phyloP scores from a whole-genome alignment of 2,113 vertebrate species.

The Nicator chloris region DNA sequence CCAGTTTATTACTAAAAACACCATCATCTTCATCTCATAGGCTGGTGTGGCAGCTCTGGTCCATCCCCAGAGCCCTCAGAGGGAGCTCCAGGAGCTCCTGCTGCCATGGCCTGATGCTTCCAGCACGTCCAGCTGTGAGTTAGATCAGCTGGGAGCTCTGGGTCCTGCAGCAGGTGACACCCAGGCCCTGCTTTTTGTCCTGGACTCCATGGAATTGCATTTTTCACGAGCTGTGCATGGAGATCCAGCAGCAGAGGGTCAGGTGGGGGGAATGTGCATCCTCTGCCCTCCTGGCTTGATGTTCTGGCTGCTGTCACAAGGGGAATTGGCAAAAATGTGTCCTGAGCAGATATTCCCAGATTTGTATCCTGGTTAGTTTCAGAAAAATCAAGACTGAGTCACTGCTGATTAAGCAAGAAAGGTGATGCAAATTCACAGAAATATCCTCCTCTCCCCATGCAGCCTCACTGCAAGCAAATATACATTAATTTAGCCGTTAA shows the following conservation, averaged over 20 bases:
- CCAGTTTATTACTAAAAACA: not conserved
- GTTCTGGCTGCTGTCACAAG: not conserved
- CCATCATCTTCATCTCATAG: not conserved
- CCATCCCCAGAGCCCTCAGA: not conserved
- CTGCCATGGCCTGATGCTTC: not conserved
- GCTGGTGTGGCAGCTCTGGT: not conserved
- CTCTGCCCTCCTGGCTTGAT: not conserved
- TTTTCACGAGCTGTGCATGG: not conserved
- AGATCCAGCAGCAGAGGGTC: not conserved
- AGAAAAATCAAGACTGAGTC: not conserved
- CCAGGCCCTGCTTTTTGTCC: not conserved
- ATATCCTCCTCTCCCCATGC: not conserved
- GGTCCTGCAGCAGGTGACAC: not conserved
- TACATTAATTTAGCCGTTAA: not conserved
- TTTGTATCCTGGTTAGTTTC: not conserved
- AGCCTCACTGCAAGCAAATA: not conserved
- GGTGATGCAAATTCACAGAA: not conserved
- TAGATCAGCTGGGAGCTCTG: not conserved
- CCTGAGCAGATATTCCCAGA: not conserved
- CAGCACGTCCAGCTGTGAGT: not conserved
- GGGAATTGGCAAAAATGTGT: not conserved
- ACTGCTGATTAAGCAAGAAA: constrained; percentile 31
- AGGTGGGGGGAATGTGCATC: not conserved
- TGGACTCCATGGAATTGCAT: not conserved
- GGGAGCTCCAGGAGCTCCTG: not conserved